These are phyloP conservation scores for Scylla paramamosain DNA, from an alignment of 1,140 invertebrate genomes.

Conservation along the genomic window DNA sequence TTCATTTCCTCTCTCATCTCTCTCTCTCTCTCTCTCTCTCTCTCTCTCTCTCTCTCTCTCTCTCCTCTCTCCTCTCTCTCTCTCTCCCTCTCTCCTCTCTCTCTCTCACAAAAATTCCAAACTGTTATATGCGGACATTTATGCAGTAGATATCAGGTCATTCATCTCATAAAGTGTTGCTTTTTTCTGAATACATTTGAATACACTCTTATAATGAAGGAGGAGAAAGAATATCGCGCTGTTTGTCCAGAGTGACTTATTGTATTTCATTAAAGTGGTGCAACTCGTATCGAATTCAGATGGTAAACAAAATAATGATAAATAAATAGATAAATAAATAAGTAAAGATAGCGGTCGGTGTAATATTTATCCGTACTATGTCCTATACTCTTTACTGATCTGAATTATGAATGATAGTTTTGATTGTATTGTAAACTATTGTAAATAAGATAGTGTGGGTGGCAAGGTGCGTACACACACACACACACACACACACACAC, in stretches of 20 bases:
- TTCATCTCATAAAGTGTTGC: neutral
- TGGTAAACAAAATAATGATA: neutral
- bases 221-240: neutral
- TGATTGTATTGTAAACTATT: neutral
- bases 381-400: neutral
- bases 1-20: too few relatives aligned
- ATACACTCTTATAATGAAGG: neutral
- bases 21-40: too few relatives aligned
- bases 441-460: neutral
- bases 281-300: too few relatives aligned
- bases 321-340: neutral
- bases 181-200: neutral
- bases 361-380: neutral
- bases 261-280: neutral
- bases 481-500: conserved; percentile 20
- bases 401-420: neutral
- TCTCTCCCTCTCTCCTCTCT: too few relatives aligned
- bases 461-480: neutral
- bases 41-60: too few relatives aligned
- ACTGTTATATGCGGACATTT: too few relatives aligned
- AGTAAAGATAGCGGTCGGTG: neutral
- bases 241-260: neutral
- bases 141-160: neutral
- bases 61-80: too few relatives aligned
- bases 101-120: too few relatives aligned